These are phyloP conservation scores for Lamprotornis superbus DNA, from an alignment of 2,113 vertebrate genomes.

Conservation along the genomic window DNA sequence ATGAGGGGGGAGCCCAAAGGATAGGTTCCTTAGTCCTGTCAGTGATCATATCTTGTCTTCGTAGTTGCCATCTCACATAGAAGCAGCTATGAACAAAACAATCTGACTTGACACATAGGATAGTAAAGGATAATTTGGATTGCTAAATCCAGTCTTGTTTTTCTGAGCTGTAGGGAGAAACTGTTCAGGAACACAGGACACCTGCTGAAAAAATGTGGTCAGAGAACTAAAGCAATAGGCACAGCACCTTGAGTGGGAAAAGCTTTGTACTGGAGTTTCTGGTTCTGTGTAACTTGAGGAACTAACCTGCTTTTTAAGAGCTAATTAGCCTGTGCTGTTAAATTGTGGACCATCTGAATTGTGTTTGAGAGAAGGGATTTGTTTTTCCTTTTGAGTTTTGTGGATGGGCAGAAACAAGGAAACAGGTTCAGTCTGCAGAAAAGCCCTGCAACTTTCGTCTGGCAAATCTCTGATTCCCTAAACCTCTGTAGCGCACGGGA, in stretches of 20 bases:
- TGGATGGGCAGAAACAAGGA: neutral
- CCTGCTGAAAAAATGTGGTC: neutral
- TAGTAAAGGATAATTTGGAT: neutral
- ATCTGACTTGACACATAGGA: neutral
- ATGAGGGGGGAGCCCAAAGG: neutral
- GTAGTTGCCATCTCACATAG: rapidly evolving
- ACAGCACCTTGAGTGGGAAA: neutral
- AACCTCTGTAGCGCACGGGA: neutral
- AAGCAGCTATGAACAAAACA: neutral
- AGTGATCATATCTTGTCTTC: neutral
- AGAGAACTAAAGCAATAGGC: neutral
- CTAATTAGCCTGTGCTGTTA: neutral
- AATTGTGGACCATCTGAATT: neutral
- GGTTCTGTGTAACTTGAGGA: neutral
- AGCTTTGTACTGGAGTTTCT: neutral
- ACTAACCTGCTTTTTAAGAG: neutral
- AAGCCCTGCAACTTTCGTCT: neutral
- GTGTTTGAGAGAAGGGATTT: neutral
- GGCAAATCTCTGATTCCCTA: neutral
- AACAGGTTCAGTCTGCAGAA: neutral
- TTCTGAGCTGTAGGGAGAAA: neutral
- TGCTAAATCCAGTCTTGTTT: neutral
- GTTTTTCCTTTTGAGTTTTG: neutral
- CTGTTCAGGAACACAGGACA: neutral
- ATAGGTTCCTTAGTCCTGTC: neutral